phyloP scores from a whole-genome alignment of 2,113 vertebrate species.

The Antechinus flavipes region DNA sequence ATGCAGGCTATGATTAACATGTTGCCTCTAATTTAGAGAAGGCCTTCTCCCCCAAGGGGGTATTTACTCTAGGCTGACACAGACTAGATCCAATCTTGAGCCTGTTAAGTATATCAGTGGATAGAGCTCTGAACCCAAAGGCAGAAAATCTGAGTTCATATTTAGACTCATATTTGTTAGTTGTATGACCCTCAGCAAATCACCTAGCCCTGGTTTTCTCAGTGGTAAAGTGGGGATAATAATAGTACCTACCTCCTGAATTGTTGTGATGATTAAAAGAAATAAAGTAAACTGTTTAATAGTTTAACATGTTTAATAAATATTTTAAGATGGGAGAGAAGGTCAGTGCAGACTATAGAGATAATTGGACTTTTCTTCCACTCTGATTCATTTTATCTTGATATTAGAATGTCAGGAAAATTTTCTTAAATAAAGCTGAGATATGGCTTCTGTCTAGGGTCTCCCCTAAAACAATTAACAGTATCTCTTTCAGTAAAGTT shows the following conservation, averaged over 20 bases:
- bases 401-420: not conserved
- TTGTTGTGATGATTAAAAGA: not conserved
- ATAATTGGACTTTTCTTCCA: not conserved
- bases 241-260: not conserved
- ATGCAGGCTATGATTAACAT: too few relatives aligned
- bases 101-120: not conserved
- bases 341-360: not conserved
- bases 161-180: not conserved
- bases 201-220: not conserved
- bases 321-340: not conserved
- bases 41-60: not conserved
- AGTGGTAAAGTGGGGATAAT: not conserved
- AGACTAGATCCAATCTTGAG: not conserved
- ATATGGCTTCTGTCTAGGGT: not conserved
- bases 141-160: not conserved
- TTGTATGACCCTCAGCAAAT: not conserved
- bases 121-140: not conserved
- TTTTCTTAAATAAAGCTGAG: not conserved
- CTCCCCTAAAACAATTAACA: not conserved
- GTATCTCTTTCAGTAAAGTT: not conserved
- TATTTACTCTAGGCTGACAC: not conserved
- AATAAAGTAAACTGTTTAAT: not conserved
- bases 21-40: not conserved
- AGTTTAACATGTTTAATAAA: not conserved
- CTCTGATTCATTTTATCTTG: not conserved